These are phyloP conservation scores for Bursaphelenchus mucronatus DNA, from an alignment of 1,140 invertebrate genomes.

Conservation along the genomic window DNA sequence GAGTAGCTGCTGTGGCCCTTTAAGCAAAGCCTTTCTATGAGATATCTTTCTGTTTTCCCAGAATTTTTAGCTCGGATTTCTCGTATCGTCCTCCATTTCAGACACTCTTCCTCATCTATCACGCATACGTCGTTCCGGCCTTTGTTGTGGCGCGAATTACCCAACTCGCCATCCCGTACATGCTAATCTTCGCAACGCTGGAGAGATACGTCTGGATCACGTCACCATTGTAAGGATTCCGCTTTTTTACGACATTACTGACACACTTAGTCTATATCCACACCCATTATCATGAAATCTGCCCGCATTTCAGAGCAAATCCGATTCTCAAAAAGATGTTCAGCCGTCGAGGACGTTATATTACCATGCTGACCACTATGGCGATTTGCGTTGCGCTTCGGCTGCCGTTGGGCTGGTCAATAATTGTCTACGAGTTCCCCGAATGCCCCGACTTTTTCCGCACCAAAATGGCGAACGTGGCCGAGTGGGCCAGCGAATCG, in stretches of 20 bases:
- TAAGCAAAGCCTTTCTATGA: slow-evolving; percentile 1
- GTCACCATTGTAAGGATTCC: slow-evolving; percentile 5
- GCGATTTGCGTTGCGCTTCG: slow-evolving; percentile 33
- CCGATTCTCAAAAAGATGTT: slow-evolving; percentile 16
- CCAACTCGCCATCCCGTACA: slow-evolving; percentile 49
- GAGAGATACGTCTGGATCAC: slow-evolving; percentile 50
- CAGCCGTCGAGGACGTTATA: slow-evolving; percentile 29
- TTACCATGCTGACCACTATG: slow-evolving; percentile 31
- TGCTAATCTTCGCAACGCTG: slow-evolving; percentile 52
- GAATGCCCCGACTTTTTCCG: slow-evolving; percentile 47
- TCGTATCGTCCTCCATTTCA: slow-evolving; percentile 24
- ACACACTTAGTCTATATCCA: background rate
- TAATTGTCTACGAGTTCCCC: slow-evolving; percentile 36
- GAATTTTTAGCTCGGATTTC: background rate
- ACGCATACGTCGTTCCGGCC: slow-evolving; percentile 43
- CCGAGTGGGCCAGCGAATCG: slow-evolving; percentile 31
- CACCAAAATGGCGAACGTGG: slow-evolving; percentile 17
- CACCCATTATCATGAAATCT: slow-evolving; percentile 4
- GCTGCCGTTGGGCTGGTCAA: slow-evolving; percentile 36
- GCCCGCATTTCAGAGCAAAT: slow-evolving; percentile 4
- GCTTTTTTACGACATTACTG: slow-evolving; percentile 1
- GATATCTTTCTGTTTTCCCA: background rate
- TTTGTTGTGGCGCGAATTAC: slow-evolving; percentile 40
- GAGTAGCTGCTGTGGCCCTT: too few relatives aligned
- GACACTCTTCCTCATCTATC: slow-evolving; percentile 43